Evolutionary conservation across 2,888 invertebrate species (phyloP).

Genomic region (Priapulus caudatus): DNA sequence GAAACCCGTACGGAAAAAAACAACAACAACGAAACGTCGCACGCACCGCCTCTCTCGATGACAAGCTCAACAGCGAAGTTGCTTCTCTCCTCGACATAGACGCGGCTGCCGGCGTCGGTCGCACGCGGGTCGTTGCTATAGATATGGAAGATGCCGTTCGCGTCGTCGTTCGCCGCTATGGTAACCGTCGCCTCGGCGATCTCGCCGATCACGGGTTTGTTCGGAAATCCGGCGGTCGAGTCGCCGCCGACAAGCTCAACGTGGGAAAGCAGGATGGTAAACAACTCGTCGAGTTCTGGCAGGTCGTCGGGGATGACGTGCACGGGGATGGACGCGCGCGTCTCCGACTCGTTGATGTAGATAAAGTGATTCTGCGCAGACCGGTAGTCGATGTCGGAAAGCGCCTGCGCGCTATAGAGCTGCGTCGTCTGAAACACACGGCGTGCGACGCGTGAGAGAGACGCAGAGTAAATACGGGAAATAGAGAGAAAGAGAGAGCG

Average conservation of each 20-base stretch:
- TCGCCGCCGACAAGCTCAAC: constrained; percentile 27
- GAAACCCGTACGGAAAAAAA: no score
- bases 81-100: constrained; percentile 31
- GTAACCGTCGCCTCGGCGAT: constrained; percentile 24
- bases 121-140: constrained; percentile 29
- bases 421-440: constrained; percentile 23
- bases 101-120: constrained; percentile 20
- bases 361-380: constrained; percentile 25
- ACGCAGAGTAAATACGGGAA: no score
- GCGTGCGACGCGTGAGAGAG: no score
- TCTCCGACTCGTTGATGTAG: constrained; percentile 26
- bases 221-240: no score
- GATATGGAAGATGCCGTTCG: constrained; percentile 32
- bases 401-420: constrained; percentile 26
- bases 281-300: constrained; percentile 33
- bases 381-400: constrained; percentile 27
- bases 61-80: constrained; percentile 32
- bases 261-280: constrained; percentile 17
- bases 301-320: constrained; percentile 28
- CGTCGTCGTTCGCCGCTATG: constrained; percentile 32
- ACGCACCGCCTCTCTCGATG: constrained; percentile 32
- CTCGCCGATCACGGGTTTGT: constrained; percentile 27
- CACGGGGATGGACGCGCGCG: constrained; percentile 26
- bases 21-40: no score
- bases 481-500: no score